Percentiles rank a stretch among this genome's conserved stretches.
These are phyloP conservation scores for Caenorhabditis briggsae DNA, from an alignment of 1,140 invertebrate species.

Conservation along the genomic window DNA sequence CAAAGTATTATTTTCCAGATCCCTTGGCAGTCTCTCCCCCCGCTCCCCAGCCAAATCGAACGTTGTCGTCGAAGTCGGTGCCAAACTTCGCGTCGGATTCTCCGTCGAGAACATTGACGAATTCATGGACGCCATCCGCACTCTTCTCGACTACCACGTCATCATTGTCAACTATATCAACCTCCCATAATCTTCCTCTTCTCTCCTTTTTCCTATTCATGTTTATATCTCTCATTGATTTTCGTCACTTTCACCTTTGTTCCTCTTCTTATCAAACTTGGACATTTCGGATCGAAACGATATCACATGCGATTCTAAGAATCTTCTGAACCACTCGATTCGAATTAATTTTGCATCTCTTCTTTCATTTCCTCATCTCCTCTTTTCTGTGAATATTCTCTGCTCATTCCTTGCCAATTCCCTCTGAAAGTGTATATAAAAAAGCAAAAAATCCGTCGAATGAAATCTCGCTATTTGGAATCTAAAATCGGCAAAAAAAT, in stretches of 20 bases:
- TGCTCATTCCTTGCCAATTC: constrained; percentile 31
- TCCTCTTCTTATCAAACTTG: background rate
- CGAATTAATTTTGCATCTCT: background rate
- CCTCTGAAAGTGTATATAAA: background rate
- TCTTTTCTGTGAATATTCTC: constrained; percentile 20
- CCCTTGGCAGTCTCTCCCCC: constrained; percentile 20
- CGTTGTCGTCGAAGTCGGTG: constrained; percentile 45
- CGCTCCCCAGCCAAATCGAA: constrained; percentile 30
- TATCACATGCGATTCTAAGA: background rate
- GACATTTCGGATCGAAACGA: background rate
- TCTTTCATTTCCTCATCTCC: background rate
- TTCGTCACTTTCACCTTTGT: constrained; percentile 45
- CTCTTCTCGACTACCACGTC: constrained; percentile 64
- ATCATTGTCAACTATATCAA: constrained; percentile 65
- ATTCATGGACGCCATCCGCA: constrained; percentile 62
- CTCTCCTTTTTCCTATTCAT: background rate
- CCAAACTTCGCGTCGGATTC: constrained; percentile 53
- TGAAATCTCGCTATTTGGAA: no score
- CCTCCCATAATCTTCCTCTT: constrained; percentile 3
- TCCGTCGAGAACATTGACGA: constrained; percentile 53
- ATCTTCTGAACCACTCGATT: constrained; percentile 1
- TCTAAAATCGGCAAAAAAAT: no score
- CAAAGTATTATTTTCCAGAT: constrained; percentile 1
- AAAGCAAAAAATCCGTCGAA: no score
- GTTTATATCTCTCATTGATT: background rate